phyloP scores from a whole-genome alignment of 2,888 invertebrate genomes.

The Abrostola tripartita region DNA sequence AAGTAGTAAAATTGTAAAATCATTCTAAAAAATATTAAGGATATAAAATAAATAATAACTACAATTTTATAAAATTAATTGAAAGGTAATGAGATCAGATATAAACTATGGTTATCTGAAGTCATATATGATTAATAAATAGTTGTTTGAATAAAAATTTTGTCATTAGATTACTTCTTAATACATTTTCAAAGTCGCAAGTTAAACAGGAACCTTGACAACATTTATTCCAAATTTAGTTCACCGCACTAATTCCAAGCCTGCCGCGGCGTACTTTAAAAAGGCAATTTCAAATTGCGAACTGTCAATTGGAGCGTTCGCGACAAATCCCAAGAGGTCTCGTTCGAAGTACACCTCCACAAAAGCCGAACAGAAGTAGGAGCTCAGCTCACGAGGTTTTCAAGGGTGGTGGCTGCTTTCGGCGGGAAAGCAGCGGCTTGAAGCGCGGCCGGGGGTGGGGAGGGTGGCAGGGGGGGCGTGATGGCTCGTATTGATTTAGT shows the following conservation, averaged over 20 bases:
- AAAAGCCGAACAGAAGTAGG: constrained; percentile 89
- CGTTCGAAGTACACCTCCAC: constrained; percentile 85
- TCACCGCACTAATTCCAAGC: constrained; percentile 38
- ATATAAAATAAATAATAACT: too few species aligned
- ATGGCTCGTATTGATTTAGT: constrained; percentile 89
- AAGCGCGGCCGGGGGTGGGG: constrained; percentile 65
- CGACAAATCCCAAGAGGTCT: constrained; percentile 86
- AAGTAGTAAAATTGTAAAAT: constrained; percentile 16
- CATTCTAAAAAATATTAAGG: background rate
- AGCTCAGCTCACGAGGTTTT: constrained; percentile 88
- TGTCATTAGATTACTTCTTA: too few species aligned
- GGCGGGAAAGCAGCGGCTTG: constrained; percentile 85
- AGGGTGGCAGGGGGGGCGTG: constrained; percentile 76
- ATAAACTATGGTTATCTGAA: background rate
- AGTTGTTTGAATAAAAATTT: too few species aligned
- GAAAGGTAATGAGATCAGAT: too few species aligned
- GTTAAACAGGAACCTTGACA: constrained; percentile 1
- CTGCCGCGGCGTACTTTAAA: constrained; percentile 58
- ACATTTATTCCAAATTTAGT: constrained; percentile 13
- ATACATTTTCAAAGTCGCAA: background rate
- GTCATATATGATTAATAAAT: too few species aligned
- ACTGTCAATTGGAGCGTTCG: constrained; percentile 82
- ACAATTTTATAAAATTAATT: too few species aligned
- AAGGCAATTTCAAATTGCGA: constrained; percentile 78
- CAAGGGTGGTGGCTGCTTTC: constrained; percentile 88